Evolutionary conservation across 1,140 invertebrate species (phyloP).

Genomic region (Oppia nitens): DNA sequence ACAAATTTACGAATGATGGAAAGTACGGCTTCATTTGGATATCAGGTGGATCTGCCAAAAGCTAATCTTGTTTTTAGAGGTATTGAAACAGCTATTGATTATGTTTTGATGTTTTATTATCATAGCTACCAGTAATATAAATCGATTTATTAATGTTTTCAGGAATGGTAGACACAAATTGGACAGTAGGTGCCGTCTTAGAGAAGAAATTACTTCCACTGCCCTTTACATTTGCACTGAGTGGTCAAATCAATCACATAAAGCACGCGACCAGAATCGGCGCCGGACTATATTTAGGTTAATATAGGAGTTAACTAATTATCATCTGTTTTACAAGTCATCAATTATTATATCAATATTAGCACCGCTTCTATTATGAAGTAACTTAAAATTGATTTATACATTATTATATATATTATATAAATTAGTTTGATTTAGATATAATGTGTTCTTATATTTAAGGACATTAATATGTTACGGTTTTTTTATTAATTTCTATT

Average conservation of each 20-base stretch:
- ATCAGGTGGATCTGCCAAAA: slow-evolving; percentile 91
- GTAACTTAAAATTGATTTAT: too few relatives aligned
- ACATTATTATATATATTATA: too few relatives aligned
- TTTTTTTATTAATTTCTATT: too few relatives aligned
- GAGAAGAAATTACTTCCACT: slow-evolving; percentile 83
- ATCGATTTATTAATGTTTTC: slow-evolving; percentile 30
- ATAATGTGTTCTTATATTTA: too few relatives aligned
- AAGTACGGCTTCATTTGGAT: slow-evolving; percentile 76
- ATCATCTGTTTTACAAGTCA: too few relatives aligned
- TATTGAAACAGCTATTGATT: slow-evolving; percentile 27
- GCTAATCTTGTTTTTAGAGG: slow-evolving; percentile 85
- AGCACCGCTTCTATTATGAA: too few relatives aligned
- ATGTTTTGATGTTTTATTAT: slow-evolving; percentile 3
- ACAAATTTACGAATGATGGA: slow-evolving; percentile 73
- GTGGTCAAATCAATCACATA: slow-evolving; percentile 76
- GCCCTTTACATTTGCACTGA: slow-evolving; percentile 81
- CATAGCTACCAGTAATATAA: neutral
- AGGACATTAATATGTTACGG: too few relatives aligned
- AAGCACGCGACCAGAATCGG: slow-evolving; percentile 32
- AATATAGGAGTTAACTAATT: too few relatives aligned
- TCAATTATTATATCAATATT: too few relatives aligned
- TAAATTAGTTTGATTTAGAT: too few relatives aligned
- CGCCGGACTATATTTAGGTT: slow-evolving; percentile 11
- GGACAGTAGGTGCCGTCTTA: slow-evolving; percentile 78
- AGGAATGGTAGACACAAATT: slow-evolving; percentile 83